These are phyloP conservation scores for Corythornis vintsioides DNA, from an alignment of 2,113 vertebrate genomes.

Conservation along the genomic window DNA sequence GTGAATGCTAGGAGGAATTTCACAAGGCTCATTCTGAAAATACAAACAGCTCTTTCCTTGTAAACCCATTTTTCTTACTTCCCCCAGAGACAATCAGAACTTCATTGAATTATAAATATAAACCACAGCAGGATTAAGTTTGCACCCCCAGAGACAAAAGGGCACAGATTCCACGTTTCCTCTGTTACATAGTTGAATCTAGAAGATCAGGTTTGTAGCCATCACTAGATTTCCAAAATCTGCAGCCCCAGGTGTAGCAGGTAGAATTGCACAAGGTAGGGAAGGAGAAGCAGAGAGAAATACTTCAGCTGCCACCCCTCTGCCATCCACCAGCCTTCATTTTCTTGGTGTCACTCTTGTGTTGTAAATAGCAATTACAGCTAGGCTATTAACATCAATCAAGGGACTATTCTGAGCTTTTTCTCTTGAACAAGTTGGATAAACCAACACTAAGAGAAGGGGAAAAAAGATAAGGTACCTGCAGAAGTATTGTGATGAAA, in stretches of 20 bases:
- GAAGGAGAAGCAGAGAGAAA: not conserved
- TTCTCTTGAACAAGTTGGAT: not conserved
- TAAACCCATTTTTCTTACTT: not conserved
- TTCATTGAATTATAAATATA: not conserved
- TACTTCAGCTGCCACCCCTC: not conserved
- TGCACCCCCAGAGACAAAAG: not conserved
- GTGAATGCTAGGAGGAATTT: not conserved
- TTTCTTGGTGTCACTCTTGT: not conserved
- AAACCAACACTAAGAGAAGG: not conserved
- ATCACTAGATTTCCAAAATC: not conserved
- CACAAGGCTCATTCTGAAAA: not conserved
- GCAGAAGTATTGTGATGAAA: not conserved
- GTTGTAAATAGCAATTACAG: not conserved
- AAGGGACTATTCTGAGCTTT: not conserved
- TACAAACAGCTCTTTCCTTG: not conserved
- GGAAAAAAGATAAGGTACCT: not conserved
- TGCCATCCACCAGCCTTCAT: not conserved
- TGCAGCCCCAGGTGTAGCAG: fast-evolving
- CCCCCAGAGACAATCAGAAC: not conserved
- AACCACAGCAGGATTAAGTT: fast-evolving
- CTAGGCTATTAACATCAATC: not conserved
- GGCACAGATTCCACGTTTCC: fast-evolving
- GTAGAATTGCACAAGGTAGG: fast-evolving
- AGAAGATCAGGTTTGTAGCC: not conserved
- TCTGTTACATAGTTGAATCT: fast-evolving